phyloP scores from a whole-genome alignment of 1,140 invertebrate genomes.

The Drosophila ficusphila region DNA sequence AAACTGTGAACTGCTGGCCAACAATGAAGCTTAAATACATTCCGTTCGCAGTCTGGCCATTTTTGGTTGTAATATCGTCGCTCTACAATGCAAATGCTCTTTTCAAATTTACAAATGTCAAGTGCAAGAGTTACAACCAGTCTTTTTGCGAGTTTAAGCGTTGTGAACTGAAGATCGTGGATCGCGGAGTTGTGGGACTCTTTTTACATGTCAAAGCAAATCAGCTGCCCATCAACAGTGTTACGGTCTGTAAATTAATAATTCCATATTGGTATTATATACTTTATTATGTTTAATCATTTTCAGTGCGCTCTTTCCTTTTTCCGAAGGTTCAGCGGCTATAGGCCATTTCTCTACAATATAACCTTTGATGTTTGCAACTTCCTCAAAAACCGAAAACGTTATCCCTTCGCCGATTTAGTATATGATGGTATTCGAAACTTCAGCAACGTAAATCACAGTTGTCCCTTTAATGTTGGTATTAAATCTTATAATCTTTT shows the following conservation, averaged over 20 bases:
- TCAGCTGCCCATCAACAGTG: constrained; percentile 18
- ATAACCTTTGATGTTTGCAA: constrained; percentile 19
- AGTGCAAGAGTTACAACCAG: neutral
- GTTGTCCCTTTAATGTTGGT: constrained; percentile 25
- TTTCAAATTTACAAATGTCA: constrained; percentile 4
- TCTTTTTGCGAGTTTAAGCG: neutral
- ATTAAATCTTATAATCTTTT: too few species aligned
- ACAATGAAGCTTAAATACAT: neutral
- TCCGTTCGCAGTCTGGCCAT: neutral
- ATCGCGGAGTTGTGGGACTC: constrained; percentile 18
- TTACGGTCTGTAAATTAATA: constrained; percentile 16
- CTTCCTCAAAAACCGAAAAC: constrained; percentile 10
- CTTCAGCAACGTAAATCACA: constrained; percentile 22
- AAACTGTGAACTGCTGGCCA: neutral
- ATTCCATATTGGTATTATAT: too few species aligned
- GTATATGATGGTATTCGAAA: constrained; percentile 8
- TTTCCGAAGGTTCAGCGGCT: constrained; percentile 20
- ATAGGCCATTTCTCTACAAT: constrained; percentile 28
- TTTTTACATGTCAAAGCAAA: constrained; percentile 14
- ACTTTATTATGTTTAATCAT: too few species aligned
- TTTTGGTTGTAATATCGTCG: neutral
- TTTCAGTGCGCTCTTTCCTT: neutral
- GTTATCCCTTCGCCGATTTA: neutral
- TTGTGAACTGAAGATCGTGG: constrained; percentile 31
- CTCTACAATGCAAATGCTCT: neutral